Conservation (phyloP, 2,113 vertebrate species). For the Myotis davidii region DNA sequence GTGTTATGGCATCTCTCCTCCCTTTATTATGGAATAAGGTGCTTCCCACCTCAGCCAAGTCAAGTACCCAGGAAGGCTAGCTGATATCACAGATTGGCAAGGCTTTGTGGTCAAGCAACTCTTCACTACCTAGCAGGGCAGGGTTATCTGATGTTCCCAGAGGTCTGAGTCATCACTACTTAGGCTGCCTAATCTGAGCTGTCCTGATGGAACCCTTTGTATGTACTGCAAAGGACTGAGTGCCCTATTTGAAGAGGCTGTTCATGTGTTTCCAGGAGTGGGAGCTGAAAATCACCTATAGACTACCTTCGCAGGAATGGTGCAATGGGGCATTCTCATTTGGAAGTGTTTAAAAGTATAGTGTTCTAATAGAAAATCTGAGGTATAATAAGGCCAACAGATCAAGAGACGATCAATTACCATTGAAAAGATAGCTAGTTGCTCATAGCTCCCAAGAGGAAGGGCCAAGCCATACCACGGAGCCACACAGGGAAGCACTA, state of each 20-base stretch:
- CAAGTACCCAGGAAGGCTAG: not conserved
- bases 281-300: not conserved
- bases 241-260: fast-evolving
- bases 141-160: not conserved
- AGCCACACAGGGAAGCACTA: too few relatives aligned
- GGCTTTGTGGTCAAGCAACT: not conserved
- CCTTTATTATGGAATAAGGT: not conserved
- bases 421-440: not conserved
- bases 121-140: not conserved
- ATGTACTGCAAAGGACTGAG: not conserved
- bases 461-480: fast-evolving
- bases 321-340: fast-evolving
- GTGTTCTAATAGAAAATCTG: not conserved
- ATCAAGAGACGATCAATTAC: not conserved
- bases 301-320: not conserved
- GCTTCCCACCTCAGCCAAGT: too few relatives aligned
- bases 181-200: not conserved
- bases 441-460: not conserved
- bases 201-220: not conserved
- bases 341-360: not conserved
- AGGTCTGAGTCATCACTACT: not conserved
- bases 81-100: not conserved
- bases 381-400: not conserved
- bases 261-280: not conserved
- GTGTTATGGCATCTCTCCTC: not conserved